phyloP scores from a whole-genome alignment of 1,140 invertebrate genomes.

The Nautilus pompilius region DNA sequence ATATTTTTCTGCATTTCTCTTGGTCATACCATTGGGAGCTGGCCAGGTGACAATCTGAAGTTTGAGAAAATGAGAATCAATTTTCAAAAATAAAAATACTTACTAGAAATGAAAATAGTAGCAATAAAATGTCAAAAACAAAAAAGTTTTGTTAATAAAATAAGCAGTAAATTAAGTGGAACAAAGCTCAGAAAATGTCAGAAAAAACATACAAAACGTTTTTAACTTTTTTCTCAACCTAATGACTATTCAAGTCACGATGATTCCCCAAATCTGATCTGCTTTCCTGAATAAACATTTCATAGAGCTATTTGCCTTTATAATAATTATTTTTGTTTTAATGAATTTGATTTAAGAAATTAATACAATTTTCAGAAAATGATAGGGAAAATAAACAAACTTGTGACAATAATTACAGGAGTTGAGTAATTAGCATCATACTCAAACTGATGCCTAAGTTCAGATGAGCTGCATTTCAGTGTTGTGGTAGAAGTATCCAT shows the following conservation, averaged over 20 bases:
- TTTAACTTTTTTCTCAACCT: too few species aligned
- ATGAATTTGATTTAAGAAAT: too few species aligned
- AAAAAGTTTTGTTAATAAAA: not conserved
- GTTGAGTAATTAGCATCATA: constrained; percentile 20
- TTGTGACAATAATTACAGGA: constrained; percentile 17
- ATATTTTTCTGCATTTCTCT: constrained; percentile 11
- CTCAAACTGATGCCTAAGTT: constrained; percentile 17
- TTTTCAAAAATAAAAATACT: not conserved
- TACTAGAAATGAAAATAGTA: not conserved
- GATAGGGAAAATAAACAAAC: too few species aligned
- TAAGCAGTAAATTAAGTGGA: too few species aligned
- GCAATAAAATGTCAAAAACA: not conserved
- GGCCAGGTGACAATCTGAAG: constrained; percentile 31
- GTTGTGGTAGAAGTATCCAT: constrained; percentile 1
- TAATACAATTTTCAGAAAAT: too few species aligned
- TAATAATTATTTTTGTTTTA: too few species aligned
- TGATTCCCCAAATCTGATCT: too few species aligned
- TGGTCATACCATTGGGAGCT: constrained; percentile 25
- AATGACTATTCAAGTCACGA: too few species aligned
- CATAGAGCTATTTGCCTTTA: too few species aligned
- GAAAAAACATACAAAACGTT: too few species aligned
- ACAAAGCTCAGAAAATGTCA: too few species aligned
- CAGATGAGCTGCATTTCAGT: constrained; percentile 9
- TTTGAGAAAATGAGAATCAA: not conserved
- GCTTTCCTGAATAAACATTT: too few species aligned